These are phyloP conservation scores for Melanostoma scalare DNA, from an alignment of 2,888 invertebrate species.

Conservation along the genomic window DNA sequence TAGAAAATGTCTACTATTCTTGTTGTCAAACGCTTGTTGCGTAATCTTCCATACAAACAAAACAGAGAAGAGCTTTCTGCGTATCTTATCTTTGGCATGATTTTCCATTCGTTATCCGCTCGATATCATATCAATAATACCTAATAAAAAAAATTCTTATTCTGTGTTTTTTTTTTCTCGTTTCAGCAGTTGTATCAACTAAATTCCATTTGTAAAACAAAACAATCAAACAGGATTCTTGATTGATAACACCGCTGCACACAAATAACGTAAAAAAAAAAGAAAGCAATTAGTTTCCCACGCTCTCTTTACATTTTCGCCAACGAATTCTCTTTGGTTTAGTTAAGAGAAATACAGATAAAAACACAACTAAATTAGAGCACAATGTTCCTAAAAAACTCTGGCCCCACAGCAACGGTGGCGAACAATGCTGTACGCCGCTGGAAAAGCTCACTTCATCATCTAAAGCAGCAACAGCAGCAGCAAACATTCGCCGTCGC, in stretches of 20 bases:
- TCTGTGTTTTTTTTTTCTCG: conserved; percentile 3
- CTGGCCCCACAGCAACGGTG: conserved; percentile 67
- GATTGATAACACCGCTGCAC: background rate
- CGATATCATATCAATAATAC: background rate
- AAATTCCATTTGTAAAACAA: background rate
- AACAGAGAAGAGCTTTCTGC: conserved; percentile 19
- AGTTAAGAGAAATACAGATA: conserved; percentile 43
- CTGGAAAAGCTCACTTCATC: conserved; percentile 79
- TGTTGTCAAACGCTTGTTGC: conserved; percentile 1
- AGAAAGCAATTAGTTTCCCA: conserved; percentile 22
- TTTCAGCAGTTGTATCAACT: conserved; percentile 34
- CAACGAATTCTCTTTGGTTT: conserved; percentile 7
- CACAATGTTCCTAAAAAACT: conserved; percentile 77
- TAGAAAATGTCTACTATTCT: too few relatives aligned
- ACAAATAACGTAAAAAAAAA: background rate
- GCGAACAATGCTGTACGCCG: conserved; percentile 77
- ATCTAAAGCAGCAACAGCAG: conserved; percentile 72
- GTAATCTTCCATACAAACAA: conserved; percentile 19
- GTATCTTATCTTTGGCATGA: too few relatives aligned
- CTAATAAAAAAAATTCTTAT: background rate
- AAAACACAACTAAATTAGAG: conserved; percentile 32
- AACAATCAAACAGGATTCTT: conserved; percentile 20
- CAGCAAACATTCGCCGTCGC: conserved; percentile 67
- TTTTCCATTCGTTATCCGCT: conserved; percentile 12
- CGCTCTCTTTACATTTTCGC: background rate